Evolutionary conservation across 2,113 vertebrate genomes (phyloP), one percentile per base, ranked within the genome.

Genomic region (Gambusia affinis): DNA sequence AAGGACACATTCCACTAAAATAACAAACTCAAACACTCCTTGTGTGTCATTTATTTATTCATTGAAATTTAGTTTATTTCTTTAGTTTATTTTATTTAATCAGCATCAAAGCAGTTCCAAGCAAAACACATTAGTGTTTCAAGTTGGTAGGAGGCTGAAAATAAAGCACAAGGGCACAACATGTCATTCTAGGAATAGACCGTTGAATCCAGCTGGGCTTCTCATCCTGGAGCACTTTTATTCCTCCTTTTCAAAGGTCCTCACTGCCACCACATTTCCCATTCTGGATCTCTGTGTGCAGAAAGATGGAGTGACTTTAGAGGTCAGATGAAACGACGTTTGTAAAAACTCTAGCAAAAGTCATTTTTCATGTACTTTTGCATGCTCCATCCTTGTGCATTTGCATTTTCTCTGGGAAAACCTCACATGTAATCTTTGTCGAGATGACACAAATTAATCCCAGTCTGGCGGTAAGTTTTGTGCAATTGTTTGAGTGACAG

Each of bases 281-380:
- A 98, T 97, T 31, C 72, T 47, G 87, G 97, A 98, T 92, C 95
- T 97, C 97, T 98, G 94, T 74, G 24, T n/a, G n/a, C 17, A 44
- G 2, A 12, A 71, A 54, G 1, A 33, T 35, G 35, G 22, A 12
- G 37, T 8, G 19, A 22, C 19, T 54, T 54, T 22, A 54, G 47
- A 24, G 42, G 47, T 61, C 31, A 61, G 3, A 30, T 1, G 11
- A 10, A 22, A 3, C 17, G 1, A 30, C 11, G 2, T 67, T 8
- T 15, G 6, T 15, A 29, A 30, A 15, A 62, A 62, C 22, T 54
- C 22, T 1, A 54, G 22, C 7, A 22, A 15, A 54, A 7, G 47
- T 54, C 22, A 44, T 44, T 3, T 27, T 27, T 27, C 27, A 27
- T 27, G 27, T 27, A 27, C 27, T 27, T 27, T 27, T 27, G 27